Conservation (phyloP, 2,888 invertebrate species). For the Zygaena filipendulae region DNA sequence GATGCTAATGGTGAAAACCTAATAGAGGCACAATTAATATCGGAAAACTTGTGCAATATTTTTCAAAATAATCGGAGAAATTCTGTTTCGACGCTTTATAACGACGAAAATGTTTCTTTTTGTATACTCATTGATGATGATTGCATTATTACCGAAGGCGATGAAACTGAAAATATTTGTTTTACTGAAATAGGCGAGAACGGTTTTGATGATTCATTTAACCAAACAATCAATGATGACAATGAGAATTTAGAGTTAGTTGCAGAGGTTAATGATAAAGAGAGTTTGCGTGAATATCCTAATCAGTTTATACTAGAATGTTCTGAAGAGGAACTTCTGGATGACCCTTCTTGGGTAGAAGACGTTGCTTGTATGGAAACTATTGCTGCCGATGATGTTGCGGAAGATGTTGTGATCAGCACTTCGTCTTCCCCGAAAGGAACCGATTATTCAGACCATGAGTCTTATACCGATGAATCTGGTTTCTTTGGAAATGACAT, state of each 20-base stretch:
- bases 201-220: conserved; percentile 16
- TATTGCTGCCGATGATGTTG: conserved; percentile 50
- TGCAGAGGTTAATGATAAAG: background rate
- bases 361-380: conserved; percentile 58
- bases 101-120: conserved; percentile 47
- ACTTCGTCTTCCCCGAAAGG: conserved; percentile 29
- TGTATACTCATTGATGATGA: conserved; percentile 53
- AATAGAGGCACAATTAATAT: conserved; percentile 23
- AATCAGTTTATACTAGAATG: conserved; percentile 23
- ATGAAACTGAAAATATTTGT: conserved; percentile 35
- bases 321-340: conserved; percentile 27
- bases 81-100: conserved; percentile 44
- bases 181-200: conserved; percentile 36
- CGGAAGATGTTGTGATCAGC: conserved; percentile 41
- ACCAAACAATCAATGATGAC: background rate
- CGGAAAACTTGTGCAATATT: conserved; percentile 32
- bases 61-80: conserved; percentile 46
- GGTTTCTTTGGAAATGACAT: conserved; percentile 20
- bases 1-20: conserved; percentile 21
- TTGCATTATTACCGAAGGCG: conserved; percentile 46
- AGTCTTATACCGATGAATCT: conserved; percentile 20
- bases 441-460: conserved; percentile 21
- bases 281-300: conserved; percentile 17
- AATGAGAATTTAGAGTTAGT: no score
- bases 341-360: conserved; percentile 52